phyloP scores from a whole-genome alignment of 2,797 vertebrate genomes.

The Dryobates pubescens region DNA sequence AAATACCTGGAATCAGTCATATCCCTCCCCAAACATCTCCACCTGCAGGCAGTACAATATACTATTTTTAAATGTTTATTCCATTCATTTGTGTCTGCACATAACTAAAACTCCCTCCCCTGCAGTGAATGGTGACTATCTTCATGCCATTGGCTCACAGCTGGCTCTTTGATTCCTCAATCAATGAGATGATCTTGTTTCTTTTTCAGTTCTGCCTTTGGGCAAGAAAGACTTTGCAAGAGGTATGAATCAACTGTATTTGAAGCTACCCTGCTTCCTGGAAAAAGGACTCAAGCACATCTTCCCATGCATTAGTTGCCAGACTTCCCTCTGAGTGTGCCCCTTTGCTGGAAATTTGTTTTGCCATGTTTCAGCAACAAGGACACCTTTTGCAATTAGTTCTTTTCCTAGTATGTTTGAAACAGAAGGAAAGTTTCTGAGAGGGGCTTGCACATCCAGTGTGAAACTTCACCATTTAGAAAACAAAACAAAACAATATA shows the following conservation, averaged over 20 bases:
- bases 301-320: background rate
- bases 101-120: background rate
- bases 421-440: background rate
- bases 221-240: background rate
- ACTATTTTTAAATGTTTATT: conserved; percentile 30
- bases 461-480: background rate
- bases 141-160: background rate
- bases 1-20: background rate
- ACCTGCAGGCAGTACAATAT: background rate
- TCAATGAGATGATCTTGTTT: background rate
- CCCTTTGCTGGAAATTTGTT: background rate
- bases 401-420: background rate
- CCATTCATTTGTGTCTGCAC: background rate
- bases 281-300: background rate
- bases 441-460: background rate
- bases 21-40: background rate
- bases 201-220: conserved; percentile 8
- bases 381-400: background rate
- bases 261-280: background rate
- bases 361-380: background rate
- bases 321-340: background rate
- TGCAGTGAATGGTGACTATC: background rate
- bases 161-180: background rate
- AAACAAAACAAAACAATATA: background rate
- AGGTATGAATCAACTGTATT: background rate